Evolutionary conservation across 2,888 invertebrate species (phyloP).

Genomic region (Spodoptera littoralis): DNA sequence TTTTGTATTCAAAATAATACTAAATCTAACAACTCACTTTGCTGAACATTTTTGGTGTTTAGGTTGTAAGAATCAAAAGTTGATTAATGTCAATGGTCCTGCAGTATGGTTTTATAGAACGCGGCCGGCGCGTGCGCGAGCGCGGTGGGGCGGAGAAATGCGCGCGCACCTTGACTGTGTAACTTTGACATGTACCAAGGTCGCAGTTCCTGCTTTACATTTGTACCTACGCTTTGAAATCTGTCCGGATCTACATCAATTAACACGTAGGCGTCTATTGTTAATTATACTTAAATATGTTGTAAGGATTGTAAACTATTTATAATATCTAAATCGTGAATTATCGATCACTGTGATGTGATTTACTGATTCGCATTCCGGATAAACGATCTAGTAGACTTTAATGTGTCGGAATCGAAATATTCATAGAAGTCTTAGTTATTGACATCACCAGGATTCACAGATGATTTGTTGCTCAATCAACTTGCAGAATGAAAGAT

Average conservation of each 20-base stretch:
- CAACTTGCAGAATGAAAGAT: too few species aligned
- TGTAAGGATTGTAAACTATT: slow-evolving; percentile 27
- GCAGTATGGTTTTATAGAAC: slow-evolving; percentile 78
- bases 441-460: too few species aligned
- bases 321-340: slow-evolving; percentile 30
- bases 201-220: slow-evolving; percentile 51
- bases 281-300: slow-evolving; percentile 32
- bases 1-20: background rate
- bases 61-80: slow-evolving; percentile 69
- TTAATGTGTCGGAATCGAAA: too few species aligned
- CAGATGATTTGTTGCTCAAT: too few species aligned
- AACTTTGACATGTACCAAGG: slow-evolving; percentile 75
- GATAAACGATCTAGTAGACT: slow-evolving; percentile 21
- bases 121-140: slow-evolving; percentile 51
- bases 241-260: slow-evolving; percentile 56
- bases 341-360: slow-evolving; percentile 35
- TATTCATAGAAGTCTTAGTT: too few species aligned
- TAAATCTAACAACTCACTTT: slow-evolving; percentile 69
- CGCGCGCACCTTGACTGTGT: slow-evolving; percentile 72
- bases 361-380: slow-evolving; percentile 33
- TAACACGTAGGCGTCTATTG: slow-evolving; percentile 43
- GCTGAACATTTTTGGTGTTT: slow-evolving; percentile 77
- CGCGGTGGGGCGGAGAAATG: slow-evolving; percentile 78
- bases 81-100: slow-evolving; percentile 74
- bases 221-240: slow-evolving; percentile 46